Conservation (phyloP, 2,888 invertebrate genomes). For the Aporophyla lueneburgensis region DNA sequence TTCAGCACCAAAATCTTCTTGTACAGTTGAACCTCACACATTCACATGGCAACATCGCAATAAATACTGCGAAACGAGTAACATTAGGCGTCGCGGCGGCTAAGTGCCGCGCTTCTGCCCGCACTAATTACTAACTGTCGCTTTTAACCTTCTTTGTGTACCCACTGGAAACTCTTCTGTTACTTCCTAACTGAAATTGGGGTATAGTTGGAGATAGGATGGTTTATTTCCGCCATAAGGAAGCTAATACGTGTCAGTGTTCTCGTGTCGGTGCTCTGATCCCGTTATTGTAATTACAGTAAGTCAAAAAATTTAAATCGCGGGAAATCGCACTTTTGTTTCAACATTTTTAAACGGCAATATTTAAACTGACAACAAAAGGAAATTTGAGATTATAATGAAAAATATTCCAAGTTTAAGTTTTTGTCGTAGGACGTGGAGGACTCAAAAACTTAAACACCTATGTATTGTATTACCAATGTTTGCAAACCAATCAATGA, state of each 20-base stretch:
- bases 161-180: constrained; percentile 11
- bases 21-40: constrained; percentile 13
- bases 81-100: constrained; percentile 66
- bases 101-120: constrained; percentile 66
- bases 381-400: no score
- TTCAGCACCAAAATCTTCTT: neutral
- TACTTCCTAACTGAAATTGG: constrained; percentile 20
- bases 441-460: no score
- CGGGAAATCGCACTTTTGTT: no score
- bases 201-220: neutral
- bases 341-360: neutral
- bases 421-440: no score
- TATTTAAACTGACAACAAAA: no score
- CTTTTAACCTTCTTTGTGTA: constrained; percentile 36
- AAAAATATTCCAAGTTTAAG: no score
- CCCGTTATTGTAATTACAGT: no score
- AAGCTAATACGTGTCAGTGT: neutral
- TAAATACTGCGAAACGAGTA: constrained; percentile 61
- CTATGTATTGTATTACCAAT: no score
- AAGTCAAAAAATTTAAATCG: no score
- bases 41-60: constrained; percentile 24
- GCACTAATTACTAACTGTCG: constrained; percentile 59
- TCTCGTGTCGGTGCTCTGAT: no score
- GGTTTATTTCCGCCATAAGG: neutral
- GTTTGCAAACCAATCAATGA: no score